Evolutionary conservation across 2,113 vertebrate species (phyloP).

Genomic region (Pedetes capensis): DNA sequence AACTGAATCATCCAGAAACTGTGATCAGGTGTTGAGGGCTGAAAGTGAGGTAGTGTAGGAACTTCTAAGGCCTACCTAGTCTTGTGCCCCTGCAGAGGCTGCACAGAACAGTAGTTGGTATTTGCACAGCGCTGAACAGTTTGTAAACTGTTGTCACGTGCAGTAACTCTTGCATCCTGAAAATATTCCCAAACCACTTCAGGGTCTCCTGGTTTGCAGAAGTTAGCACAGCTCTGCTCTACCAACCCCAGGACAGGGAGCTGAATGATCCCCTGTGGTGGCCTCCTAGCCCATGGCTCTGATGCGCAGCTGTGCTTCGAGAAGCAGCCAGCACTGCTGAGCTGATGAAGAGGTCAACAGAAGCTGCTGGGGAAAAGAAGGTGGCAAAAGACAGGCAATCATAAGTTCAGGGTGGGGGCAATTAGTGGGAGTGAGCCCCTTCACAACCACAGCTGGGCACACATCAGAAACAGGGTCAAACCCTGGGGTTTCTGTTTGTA

Average conservation of each 20-base stretch:
- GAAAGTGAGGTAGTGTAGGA: neutral
- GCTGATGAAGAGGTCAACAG: slow-evolving; percentile 14
- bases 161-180: neutral
- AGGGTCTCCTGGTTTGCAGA: neutral
- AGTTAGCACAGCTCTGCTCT: neutral
- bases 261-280: neutral
- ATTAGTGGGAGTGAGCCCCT: neutral
- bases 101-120: neutral
- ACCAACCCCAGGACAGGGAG: neutral
- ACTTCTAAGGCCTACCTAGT: neutral
- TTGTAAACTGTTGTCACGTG: neutral
- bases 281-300: neutral
- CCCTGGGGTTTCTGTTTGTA: neutral
- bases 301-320: neutral
- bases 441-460: neutral
- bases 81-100: neutral
- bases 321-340: neutral
- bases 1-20: neutral
- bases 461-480: neutral
- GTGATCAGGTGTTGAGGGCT: neutral
- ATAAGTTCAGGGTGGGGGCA: neutral
- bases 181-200: neutral
- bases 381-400: neutral
- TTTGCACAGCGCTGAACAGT: neutral
- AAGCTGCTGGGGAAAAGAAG: neutral